Evolutionary conservation across 2,797 vertebrate genomes (phyloP), one percentile per base, ranked within the genome.

Genomic region (Dallia pectoralis): DNA sequence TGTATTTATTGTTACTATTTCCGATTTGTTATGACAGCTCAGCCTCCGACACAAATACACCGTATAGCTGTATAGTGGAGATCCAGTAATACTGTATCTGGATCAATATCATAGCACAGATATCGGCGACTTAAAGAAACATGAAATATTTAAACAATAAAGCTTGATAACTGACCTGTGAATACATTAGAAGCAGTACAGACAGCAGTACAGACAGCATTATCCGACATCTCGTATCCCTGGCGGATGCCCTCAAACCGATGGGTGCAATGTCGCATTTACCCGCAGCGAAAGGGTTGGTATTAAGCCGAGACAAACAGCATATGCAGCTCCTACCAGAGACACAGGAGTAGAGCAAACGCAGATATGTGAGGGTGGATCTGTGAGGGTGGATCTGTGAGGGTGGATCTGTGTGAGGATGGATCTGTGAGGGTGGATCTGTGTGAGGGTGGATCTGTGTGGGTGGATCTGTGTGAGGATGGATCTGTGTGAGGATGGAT

Each of bases 221-320:
- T 91, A 36, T 83, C 83, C 80, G 89, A 91, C 92, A 93, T 93
- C 66, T 73, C 30, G 73, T 56, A 36, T 72, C 70, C 74, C 74
- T 65, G 53, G 53, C n/a, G 72, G 51, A 49, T 62, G 32, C 19
- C 67, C 51, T 62, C 64, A 69, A 69, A 69, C 49, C 62, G 27
- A 69, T 67, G 70, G 69, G 70, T 71, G 74, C 81, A 79, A 81
- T 78, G 81, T 82, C 79, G 78, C 76, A 27, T 72, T 71, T 33
- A 72, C 62, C 56, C 61, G 59, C 71, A 69, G 69, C 75, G 30
- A 70, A 78, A 63, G 2, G 8, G 27, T 48, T 64, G 73, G 78
- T 79, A 44, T 73, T 63, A 80, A 71, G 77, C 73, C 73, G 51
- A 71, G 66, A 62, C 67, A 63, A 74, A 69, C 18, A 67, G 77